These are phyloP conservation scores for Calyptommatus sinebrachiatus DNA, from an alignment of 2,113 vertebrate genomes.

Conservation along the genomic window DNA sequence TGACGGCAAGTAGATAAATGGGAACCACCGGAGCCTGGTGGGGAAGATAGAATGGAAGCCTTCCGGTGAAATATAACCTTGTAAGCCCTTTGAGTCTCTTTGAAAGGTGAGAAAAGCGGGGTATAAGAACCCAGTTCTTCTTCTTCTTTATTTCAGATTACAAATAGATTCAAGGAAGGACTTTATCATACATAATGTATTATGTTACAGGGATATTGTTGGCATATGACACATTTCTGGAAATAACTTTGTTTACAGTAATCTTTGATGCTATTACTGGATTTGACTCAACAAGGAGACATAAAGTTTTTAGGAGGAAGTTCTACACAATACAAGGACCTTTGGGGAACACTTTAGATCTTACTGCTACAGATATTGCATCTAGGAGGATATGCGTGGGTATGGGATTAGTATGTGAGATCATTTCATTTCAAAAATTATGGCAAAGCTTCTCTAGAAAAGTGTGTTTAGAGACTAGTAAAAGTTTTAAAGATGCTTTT, in stretches of 20 bases:
- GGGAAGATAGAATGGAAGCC: no score
- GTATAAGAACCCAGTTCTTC: no score
- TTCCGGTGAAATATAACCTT: no score
- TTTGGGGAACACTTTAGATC: conserved; percentile 6
- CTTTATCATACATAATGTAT: background rate
- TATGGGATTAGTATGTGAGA: conserved; percentile 1
- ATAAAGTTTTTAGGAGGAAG: background rate
- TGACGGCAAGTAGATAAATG: no score
- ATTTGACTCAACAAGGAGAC: conserved; percentile 6
- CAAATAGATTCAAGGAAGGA: background rate
- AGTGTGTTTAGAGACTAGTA: background rate
- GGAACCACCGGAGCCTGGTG: no score
- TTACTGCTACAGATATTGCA: background rate
- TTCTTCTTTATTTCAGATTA: no score
- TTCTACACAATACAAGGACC: conserved; percentile 6
- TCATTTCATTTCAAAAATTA: background rate
- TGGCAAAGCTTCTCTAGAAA: conserved; percentile 11
- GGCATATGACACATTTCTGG: background rate
- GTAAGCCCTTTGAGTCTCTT: no score
- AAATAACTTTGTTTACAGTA: conserved; percentile 7
- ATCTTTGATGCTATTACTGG: background rate
- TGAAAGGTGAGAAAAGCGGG: no score
- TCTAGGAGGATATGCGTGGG: background rate
- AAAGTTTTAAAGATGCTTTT: background rate
- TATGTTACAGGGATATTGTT: conserved; percentile 1